These are phyloP conservation scores for Macrotis lagotis DNA, from an alignment of 2,113 vertebrate species.

Conservation along the genomic window DNA sequence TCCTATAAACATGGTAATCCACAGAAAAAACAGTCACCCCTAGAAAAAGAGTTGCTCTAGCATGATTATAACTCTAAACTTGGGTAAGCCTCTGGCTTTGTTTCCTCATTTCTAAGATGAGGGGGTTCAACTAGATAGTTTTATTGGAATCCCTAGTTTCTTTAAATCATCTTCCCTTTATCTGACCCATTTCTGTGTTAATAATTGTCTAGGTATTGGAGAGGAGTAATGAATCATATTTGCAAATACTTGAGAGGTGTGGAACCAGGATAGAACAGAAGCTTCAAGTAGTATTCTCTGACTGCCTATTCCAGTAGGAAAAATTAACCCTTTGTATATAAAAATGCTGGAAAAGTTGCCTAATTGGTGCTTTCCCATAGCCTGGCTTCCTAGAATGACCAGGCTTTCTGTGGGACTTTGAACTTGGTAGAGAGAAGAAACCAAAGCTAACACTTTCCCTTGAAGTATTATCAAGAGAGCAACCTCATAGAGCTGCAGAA, in stretches of 20 bases:
- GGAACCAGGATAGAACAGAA: neutral
- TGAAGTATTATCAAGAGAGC: neutral
- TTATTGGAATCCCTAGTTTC: neutral
- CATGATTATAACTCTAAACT: neutral
- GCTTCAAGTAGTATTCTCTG: neutral
- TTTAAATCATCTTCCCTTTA: neutral
- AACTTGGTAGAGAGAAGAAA: neutral
- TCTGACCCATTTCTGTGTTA: neutral
- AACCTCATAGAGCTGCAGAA: neutral
- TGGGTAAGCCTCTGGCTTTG: neutral
- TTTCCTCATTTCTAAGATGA: neutral
- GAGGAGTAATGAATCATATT: neutral
- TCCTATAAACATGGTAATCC: neutral
- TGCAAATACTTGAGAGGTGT: neutral
- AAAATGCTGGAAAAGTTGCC: neutral
- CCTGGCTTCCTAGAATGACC: neutral
- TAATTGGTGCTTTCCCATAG: neutral
- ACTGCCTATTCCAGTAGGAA: neutral
- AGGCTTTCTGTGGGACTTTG: neutral
- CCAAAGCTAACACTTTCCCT: neutral
- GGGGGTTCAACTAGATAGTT: neutral
- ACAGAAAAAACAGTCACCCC: neutral
- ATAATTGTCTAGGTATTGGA: neutral
- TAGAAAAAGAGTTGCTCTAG: neutral
- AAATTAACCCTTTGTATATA: neutral